Evolutionary conservation across 2,797 vertebrate species (phyloP).

Genomic region (Eulemur rubriventer): DNA sequence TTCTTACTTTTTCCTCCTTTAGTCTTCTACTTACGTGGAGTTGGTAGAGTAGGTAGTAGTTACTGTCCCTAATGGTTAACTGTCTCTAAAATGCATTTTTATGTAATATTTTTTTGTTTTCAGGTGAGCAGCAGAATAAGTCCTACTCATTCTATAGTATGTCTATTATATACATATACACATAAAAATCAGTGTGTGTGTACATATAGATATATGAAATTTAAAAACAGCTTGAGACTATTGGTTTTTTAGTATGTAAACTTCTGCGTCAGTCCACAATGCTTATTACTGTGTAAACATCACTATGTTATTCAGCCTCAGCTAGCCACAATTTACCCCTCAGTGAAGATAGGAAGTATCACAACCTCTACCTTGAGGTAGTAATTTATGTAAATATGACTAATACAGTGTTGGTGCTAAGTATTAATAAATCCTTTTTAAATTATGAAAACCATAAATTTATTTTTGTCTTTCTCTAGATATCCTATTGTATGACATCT

Average conservation of each 20-base stretch:
- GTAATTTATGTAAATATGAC: not conserved
- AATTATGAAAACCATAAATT: not conserved
- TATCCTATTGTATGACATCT: slow-evolving; percentile 81
- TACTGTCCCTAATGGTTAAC: not conserved
- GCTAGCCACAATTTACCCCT: not conserved
- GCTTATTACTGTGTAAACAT: not conserved
- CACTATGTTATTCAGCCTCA: not conserved
- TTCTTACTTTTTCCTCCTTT: not conserved
- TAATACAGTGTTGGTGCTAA: not conserved
- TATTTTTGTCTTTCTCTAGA: slow-evolving; percentile 80
- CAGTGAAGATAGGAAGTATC: not conserved
- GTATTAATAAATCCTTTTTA: not conserved
- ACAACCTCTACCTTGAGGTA: not conserved
- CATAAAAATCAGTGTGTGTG: not conserved
- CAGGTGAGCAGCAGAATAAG: not conserved
- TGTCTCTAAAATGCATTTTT: not conserved
- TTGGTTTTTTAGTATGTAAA: not conserved
- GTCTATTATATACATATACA: not conserved
- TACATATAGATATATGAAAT: not conserved
- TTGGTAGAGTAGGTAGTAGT: not conserved
- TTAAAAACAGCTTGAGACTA: not conserved
- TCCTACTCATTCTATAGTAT: not conserved
- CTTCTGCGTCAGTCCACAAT: not conserved
- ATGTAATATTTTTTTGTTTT: not conserved
- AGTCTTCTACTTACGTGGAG: not conserved